Percentiles rank a stretch among this genome's conserved stretches.
Evolutionary conservation across 2,113 vertebrate species (phyloP).

Genomic region (Tylochromis polylepis): DNA sequence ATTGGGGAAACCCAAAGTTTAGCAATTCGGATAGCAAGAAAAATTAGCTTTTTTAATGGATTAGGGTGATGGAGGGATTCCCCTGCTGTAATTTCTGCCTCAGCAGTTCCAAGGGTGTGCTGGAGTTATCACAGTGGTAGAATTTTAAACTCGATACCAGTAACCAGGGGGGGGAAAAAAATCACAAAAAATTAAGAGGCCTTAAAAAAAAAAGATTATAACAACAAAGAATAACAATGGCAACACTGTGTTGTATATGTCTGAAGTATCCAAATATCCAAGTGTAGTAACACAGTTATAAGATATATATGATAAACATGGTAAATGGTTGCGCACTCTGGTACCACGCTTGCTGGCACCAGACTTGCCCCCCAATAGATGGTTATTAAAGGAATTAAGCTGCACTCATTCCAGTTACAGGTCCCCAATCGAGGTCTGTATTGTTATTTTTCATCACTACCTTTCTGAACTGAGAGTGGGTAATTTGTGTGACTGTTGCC

Average conservation of each 20-base stretch:
- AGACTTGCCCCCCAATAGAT: neutral
- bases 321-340: neutral
- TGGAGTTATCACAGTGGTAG: neutral
- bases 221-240: neutral
- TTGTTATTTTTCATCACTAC: neutral
- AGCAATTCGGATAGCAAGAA: neutral
- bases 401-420: neutral
- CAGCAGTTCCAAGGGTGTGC: neutral
- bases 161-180: neutral
- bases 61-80: neutral
- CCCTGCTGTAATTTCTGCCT: neutral
- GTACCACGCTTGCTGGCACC: neutral
- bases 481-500: neutral
- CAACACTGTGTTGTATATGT: neutral
- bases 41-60: neutral
- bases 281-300: neutral
- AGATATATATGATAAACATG: neutral
- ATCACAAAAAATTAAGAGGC: neutral
- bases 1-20: neutral
- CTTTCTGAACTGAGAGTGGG: neutral
- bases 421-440: accelerated
- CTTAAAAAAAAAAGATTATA: neutral
- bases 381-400: neutral
- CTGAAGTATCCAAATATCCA: neutral
- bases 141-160: neutral